Evolutionary conservation across 2,888 invertebrate species (phyloP).

Genomic region (Syrphus vitripennis): DNA sequence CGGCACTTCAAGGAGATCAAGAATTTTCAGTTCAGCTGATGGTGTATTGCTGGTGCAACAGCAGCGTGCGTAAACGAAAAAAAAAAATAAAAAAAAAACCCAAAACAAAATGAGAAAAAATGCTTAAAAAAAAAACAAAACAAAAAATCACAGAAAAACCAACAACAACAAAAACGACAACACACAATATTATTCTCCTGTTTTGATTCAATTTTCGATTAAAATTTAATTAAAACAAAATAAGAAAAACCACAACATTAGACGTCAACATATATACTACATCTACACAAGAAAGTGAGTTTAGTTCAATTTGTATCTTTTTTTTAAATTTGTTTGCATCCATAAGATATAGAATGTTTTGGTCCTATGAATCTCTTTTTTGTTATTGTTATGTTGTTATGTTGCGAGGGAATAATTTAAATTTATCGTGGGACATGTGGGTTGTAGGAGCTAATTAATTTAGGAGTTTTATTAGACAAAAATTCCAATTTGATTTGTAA

Average conservation of each 20-base stretch:
- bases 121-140: slow-evolving; percentile 28
- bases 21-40: slow-evolving; percentile 71
- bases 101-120: slow-evolving; percentile 52
- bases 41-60: slow-evolving; percentile 46
- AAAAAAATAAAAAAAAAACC: slow-evolving; percentile 10
- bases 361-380: slow-evolving; percentile 3
- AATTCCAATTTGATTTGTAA: background rate
- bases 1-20: slow-evolving; percentile 72
- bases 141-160: slow-evolving; percentile 29
- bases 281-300: background rate
- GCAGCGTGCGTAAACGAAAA: slow-evolving; percentile 65
- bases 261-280: slow-evolving; percentile 1
- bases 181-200: slow-evolving; percentile 53
- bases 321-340: background rate
- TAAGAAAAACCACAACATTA: slow-evolving; percentile 18
- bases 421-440: slow-evolving; percentile 4
- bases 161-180: slow-evolving; percentile 25
- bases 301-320: background rate
- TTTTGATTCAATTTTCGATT: slow-evolving; percentile 55
- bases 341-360: slow-evolving; percentile 16
- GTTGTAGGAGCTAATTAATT: slow-evolving; percentile 15
- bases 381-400: background rate
- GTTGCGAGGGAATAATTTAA: background rate
- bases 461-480: slow-evolving; percentile 25
- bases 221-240: slow-evolving; percentile 35